Evolutionary conservation across 2,888 invertebrate genomes (phyloP).

Genomic region (Oligia latruncula): DNA sequence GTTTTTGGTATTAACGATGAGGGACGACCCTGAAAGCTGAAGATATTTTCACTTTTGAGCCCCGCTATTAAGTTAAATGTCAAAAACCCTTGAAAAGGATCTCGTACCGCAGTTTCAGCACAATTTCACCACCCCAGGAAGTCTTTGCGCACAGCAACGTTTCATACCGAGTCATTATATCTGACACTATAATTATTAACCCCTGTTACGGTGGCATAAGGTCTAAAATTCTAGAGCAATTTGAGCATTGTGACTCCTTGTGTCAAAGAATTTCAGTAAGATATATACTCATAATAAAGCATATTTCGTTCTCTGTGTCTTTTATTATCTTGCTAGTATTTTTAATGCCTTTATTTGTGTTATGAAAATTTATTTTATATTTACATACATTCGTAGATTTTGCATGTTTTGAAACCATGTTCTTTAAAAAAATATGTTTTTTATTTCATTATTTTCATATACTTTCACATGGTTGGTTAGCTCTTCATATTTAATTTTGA

Average conservation of each 20-base stretch:
- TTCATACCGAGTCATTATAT: slow-evolving; percentile 18
- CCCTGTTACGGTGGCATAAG: neutral
- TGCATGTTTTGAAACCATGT: neutral
- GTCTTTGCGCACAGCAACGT: slow-evolving; percentile 11
- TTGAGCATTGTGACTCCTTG: neutral
- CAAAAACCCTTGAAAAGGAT: slow-evolving; percentile 35
- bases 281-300: slow-evolving; percentile 3
- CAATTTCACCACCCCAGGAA: slow-evolving; percentile 45
- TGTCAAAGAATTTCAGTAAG: slow-evolving; percentile 13
- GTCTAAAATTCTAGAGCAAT: slow-evolving; percentile 14
- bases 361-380: slow-evolving; percentile 21
- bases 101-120: slow-evolving; percentile 38
- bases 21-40: slow-evolving; percentile 12
- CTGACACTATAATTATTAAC: slow-evolving; percentile 15
- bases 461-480: neutral
- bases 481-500: neutral
- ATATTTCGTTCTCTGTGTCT: slow-evolving; percentile 9
- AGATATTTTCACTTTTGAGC: slow-evolving; percentile 26
- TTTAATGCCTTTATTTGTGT: slow-evolving; percentile 19
- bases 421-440: neutral
- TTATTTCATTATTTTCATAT: neutral
- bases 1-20: neutral
- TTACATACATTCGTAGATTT: neutral
- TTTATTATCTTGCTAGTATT: slow-evolving; percentile 36
- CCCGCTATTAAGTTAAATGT: slow-evolving; percentile 32